These are phyloP conservation scores for Trinorchestia longiramus DNA, from an alignment of 1,140 invertebrate species.

Conservation along the genomic window DNA sequence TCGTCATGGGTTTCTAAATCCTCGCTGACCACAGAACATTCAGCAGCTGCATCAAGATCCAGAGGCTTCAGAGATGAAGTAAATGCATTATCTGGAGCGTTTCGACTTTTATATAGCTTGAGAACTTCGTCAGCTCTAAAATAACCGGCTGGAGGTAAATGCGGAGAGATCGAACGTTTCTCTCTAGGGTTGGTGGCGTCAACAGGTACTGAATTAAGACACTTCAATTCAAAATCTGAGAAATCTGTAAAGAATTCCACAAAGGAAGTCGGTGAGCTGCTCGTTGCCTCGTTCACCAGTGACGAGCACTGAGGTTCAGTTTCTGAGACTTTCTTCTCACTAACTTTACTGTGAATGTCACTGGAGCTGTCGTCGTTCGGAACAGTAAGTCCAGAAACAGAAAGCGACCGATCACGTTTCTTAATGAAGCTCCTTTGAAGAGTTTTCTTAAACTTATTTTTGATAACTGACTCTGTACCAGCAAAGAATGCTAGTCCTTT, in stretches of 20 bases:
- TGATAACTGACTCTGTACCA: conserved; percentile 28
- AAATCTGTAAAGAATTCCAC: conserved; percentile 18
- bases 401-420: conserved; percentile 8
- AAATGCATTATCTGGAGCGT: background rate
- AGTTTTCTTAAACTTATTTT: conserved; percentile 37
- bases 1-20: background rate
- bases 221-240: conserved; percentile 22
- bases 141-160: background rate
- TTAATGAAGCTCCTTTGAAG: background rate
- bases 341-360: background rate
- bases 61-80: background rate
- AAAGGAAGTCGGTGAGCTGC: background rate
- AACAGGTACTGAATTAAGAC: conserved; percentile 20
- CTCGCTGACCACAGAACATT: background rate
- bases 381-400: background rate
- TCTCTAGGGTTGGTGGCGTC: background rate
- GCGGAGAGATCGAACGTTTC: background rate
- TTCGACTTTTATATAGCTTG: background rate
- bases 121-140: conserved; percentile 38
- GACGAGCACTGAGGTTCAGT: background rate
- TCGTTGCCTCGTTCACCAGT: background rate
- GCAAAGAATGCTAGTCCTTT: conserved; percentile 29
- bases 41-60: background rate
- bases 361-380: too few relatives aligned
- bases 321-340: background rate